phyloP scores from a whole-genome alignment of 1,140 invertebrate genomes.

The Sweltsa coloradensis region DNA sequence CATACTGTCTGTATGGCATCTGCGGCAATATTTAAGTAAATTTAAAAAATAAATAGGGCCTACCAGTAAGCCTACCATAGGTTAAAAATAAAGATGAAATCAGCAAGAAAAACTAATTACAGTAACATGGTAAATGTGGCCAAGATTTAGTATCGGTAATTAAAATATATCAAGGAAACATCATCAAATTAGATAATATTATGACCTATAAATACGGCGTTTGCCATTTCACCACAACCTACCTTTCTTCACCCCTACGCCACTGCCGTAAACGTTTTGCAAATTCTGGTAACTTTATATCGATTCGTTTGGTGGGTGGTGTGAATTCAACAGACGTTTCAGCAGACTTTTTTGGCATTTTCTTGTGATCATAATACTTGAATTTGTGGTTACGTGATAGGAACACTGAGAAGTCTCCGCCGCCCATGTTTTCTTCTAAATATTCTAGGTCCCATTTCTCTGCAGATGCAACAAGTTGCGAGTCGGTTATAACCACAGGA shows the following conservation, averaged over 20 bases:
- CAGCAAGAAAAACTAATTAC: slow-evolving; percentile 2
- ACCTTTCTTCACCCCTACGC: slow-evolving; percentile 40
- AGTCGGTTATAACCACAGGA: slow-evolving; percentile 45
- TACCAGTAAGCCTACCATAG: too few species aligned
- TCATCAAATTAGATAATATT: too few species aligned
- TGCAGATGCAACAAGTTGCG: slow-evolving; percentile 39
- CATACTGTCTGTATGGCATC: too few species aligned
- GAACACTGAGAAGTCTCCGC: slow-evolving; percentile 42
- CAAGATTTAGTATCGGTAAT: neutral
- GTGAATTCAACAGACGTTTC: slow-evolving; percentile 31
- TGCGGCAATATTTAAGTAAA: too few species aligned
- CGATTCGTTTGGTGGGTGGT: slow-evolving; percentile 38
- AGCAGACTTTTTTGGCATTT: slow-evolving; percentile 29
- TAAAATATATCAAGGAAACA: too few species aligned
- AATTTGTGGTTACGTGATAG: slow-evolving; percentile 42
- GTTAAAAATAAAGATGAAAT: too few species aligned
- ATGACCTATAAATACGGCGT: too few species aligned
- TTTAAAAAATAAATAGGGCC: too few species aligned
- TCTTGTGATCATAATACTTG: slow-evolving; percentile 51
- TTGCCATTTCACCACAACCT: slow-evolving; percentile 2
- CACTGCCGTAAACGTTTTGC: slow-evolving; percentile 33
- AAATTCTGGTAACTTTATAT: slow-evolving; percentile 47
- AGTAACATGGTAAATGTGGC: neutral
- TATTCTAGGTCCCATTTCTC: slow-evolving; percentile 47
- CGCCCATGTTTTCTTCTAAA: slow-evolving; percentile 39